A percentile compares a stretch with the other conserved stretches of the same genome.
phyloP scores from a whole-genome alignment of 2,113 vertebrate genomes.

The Glaucidium brasilianum region DNA sequence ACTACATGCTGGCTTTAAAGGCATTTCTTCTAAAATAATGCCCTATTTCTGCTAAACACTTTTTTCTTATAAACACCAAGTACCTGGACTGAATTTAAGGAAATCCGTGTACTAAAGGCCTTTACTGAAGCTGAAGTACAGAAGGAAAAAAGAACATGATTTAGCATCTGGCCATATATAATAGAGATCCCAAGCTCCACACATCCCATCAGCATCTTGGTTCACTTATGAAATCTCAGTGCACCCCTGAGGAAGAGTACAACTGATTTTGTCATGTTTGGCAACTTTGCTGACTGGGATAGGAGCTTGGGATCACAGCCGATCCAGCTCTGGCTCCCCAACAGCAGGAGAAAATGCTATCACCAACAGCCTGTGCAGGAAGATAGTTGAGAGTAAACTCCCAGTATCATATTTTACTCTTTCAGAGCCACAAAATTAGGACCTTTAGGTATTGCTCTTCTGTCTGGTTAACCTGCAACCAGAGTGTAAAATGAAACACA shows the following conservation, averaged over 20 bases:
- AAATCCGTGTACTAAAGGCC: background rate
- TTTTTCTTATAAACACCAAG: background rate
- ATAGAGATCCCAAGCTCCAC: background rate
- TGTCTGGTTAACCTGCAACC: background rate
- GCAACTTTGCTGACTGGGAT: background rate
- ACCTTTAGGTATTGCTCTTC: background rate
- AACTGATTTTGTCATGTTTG: background rate
- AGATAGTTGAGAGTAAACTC: background rate
- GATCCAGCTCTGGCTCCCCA: background rate
- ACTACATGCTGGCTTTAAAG: background rate
- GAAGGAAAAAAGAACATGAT: background rate
- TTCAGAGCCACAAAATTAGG: background rate
- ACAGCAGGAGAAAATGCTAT: background rate
- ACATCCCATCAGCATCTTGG: background rate
- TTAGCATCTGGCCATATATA: background rate
- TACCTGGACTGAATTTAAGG: background rate
- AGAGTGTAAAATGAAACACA: background rate
- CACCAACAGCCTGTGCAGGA: background rate
- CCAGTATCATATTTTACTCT: background rate
- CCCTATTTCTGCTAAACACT: background rate
- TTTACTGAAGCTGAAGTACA: background rate
- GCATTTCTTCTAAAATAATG: background rate
- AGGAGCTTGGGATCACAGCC: background rate
- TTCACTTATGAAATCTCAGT: accelerated
- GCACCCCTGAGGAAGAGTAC: background rate